Percentiles rank a stretch among this genome's conserved stretches.
Evolutionary conservation across 1,140 invertebrate genomes (phyloP).

Genomic region (Orchesella cincta): DNA sequence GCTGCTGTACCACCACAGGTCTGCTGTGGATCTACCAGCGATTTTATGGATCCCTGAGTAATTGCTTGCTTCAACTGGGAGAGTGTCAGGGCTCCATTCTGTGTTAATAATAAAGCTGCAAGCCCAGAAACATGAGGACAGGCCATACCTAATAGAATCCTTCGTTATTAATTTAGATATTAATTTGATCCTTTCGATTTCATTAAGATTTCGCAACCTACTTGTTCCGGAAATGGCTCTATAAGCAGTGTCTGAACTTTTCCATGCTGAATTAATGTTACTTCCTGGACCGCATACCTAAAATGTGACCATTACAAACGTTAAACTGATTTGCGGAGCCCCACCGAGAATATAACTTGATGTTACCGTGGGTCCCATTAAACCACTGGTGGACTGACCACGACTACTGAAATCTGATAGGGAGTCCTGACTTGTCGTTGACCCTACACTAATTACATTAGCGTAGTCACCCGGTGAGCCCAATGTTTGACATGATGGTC

Average conservation of each 20-base stretch:
- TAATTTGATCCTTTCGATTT: background rate
- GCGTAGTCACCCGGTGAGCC: conserved; percentile 19
- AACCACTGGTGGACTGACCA: background rate
- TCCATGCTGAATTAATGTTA: conserved; percentile 24
- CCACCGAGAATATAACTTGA: background rate
- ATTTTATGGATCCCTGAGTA: background rate
- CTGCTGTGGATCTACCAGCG: background rate
- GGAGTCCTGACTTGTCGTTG: background rate
- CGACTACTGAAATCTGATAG: background rate
- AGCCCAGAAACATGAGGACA: conserved; percentile 35
- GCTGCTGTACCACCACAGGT: conserved; percentile 27
- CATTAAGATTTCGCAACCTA: background rate
- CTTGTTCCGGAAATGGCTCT: conserved; percentile 36
- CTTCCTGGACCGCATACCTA: conserved; percentile 36
- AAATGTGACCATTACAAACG: conserved; percentile 41
- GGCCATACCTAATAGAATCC: background rate
- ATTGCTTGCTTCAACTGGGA: background rate
- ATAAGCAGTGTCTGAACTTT: conserved; percentile 30
- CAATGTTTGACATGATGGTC: background rate
- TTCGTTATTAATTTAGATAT: background rate
- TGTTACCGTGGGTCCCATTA: background rate
- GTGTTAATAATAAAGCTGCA: conserved; percentile 4
- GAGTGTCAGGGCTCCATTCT: background rate
- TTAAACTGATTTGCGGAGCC: conserved; percentile 10
- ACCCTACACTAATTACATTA: conserved; percentile 30